Evolutionary conservation across 1,140 invertebrate species (phyloP).

Genomic region (Drosophila melanica): DNA sequence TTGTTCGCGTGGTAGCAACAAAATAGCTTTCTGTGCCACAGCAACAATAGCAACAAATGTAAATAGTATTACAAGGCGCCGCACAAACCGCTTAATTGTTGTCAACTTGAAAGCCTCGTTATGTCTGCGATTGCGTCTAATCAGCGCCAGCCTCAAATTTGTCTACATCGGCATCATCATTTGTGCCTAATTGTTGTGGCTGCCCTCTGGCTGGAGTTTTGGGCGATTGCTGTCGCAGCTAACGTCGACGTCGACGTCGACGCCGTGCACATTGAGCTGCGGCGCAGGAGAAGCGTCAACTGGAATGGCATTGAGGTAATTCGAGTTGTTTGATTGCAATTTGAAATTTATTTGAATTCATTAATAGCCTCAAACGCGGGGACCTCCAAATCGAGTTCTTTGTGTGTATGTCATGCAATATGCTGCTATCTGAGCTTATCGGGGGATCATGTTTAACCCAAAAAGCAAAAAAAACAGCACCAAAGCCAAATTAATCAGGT

Average conservation of each 20-base stretch:
- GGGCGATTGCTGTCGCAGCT: constrained; percentile 1
- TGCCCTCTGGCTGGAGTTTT: constrained; percentile 48
- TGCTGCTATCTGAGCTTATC: constrained; percentile 13
- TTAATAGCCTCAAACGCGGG: constrained; percentile 24
- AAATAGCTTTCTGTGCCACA: constrained; percentile 42
- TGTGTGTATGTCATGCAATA: not conserved
- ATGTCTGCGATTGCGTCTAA: constrained; percentile 36
- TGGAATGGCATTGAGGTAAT: constrained; percentile 78
- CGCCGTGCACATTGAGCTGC: constrained; percentile 68
- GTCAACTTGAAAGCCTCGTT: constrained; percentile 52
- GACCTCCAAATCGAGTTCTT: not conserved
- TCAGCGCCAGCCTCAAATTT: constrained; percentile 51
- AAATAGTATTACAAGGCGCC: constrained; percentile 34
- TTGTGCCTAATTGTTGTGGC: constrained; percentile 67
- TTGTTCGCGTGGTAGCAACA: constrained; percentile 34
- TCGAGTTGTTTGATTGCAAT: constrained; percentile 31
- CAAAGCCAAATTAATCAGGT: constrained; percentile 39
- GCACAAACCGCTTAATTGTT: constrained; percentile 33
- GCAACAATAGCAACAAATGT: constrained; percentile 39
- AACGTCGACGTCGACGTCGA: not conserved
- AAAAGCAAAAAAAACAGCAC: not conserved
- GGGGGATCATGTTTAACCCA: constrained; percentile 36
- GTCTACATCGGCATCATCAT: constrained; percentile 36
- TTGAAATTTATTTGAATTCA: constrained; percentile 15
- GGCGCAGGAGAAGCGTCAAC: constrained; percentile 65